phyloP scores from a whole-genome alignment of 2,888 invertebrate species.

The Ceramica pisi region DNA sequence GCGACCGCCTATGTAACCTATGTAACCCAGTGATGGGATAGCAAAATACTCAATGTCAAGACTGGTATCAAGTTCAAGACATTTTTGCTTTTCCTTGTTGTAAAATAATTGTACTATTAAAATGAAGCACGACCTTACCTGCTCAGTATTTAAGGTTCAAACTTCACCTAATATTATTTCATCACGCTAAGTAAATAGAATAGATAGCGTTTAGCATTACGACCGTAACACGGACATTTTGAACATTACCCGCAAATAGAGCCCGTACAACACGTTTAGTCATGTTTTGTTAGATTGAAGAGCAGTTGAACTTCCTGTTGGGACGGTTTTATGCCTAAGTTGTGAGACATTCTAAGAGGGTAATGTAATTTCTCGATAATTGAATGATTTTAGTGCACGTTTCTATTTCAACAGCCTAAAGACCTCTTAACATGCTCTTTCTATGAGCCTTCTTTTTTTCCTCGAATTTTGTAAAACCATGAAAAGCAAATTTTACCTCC shows the following conservation, averaged over 20 bases:
- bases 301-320: not conserved
- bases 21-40: no score
- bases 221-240: conserved; percentile 51
- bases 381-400: no score
- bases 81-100: no score
- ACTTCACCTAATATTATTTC: conserved; percentile 5
- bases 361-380: not conserved
- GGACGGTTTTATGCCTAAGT: conserved; percentile 29
- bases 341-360: conserved; percentile 1
- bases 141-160: not conserved
- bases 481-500: no score
- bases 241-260: conserved; percentile 56
- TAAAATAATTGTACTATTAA: not conserved
- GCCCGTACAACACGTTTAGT: conserved; percentile 58
- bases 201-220: conserved; percentile 36
- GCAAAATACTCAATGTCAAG: no score
- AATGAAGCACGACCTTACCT: not conserved
- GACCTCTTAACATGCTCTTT: no score
- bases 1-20: no score
- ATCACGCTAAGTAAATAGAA: not conserved
- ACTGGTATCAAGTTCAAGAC: no score
- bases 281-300: conserved; percentile 53
- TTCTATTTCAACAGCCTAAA: no score
- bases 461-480: no score
- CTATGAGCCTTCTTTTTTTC: no score